Base-by-base conservation (phyloP, 2,113 vertebrate species). In the Nothoprocta perdicaria region DNA sequence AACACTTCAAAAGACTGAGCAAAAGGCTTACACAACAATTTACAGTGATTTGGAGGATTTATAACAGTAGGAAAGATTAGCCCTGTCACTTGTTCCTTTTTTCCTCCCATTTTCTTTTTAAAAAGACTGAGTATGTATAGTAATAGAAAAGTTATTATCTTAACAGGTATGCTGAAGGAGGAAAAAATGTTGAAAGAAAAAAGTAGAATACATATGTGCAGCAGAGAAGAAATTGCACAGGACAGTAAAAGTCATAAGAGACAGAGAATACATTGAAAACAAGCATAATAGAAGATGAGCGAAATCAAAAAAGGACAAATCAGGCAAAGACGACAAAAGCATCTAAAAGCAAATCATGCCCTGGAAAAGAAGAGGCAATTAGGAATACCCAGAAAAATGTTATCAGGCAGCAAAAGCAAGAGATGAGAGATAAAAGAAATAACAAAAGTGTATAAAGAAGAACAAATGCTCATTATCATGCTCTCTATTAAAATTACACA, bases 231-330 rank as follows among this genome's bases (percentile, higher is more conserved):
- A 90, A 73, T 41, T 83, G 41, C 21, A 50, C 31, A 82, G 22
- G 12, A 92, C 8, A 57, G n/a, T 8, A 76, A 76, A 60, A 63
- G 18, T 58, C 58, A 86, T 9, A 78, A 69, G 75, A 10, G 13
- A 14, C 55, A 58, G 80, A 69, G 5, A 65, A 94, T 77, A 76
- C 62, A 68, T 3, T 77, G n/a, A 53, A 75, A 95, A 86, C 7
- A 84, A 62, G 53, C 58, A 10, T 63, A 77, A 16, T 41, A 83
- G 77, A 92, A 92, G 21, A 81, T 29, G 22, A 67, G 5, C 50
- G 12, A 95, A 92, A 93, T 86, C 46, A 90, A 90, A 83, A 74
- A 85, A 33, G 6, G 9, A 9, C 6, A 91, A 86, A 72, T 35
- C 38, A 92, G 84, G 16, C 43, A 71, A 62, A 69, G 41, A 73